Evolutionary conservation across 2,888 invertebrate species (phyloP).

Genomic region (Anoplius nigerrimus): DNA sequence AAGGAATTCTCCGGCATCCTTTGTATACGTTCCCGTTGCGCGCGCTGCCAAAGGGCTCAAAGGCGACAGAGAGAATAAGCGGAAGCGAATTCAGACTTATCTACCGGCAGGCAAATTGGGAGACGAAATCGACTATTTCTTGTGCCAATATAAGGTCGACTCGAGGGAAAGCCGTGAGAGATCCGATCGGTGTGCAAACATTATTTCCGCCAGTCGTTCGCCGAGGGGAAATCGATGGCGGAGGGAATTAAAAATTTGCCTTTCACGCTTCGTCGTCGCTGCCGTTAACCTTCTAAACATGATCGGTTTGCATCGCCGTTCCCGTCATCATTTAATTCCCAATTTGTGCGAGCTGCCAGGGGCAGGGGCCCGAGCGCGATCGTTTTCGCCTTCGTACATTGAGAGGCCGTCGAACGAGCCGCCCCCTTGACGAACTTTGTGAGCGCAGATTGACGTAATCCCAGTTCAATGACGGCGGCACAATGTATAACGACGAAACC

Average conservation of each 20-base stretch:
- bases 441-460: constrained; percentile 58
- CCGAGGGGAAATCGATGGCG: constrained; percentile 19
- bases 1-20: constrained; percentile 14
- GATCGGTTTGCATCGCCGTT: no score
- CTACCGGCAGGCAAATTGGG: no score
- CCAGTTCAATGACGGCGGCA: constrained; percentile 55
- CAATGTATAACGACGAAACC: constrained; percentile 55
- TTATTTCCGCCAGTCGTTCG: constrained; percentile 10
- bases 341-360: constrained; percentile 57
- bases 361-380: constrained; percentile 53
- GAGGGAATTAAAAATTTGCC: constrained; percentile 44
- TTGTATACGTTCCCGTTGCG: no score
- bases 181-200: not conserved
- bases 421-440: constrained; percentile 51
- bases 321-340: constrained; percentile 54
- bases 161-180: no score
- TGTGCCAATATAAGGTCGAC: no score
- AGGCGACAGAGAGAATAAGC: no score
- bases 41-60: no score
- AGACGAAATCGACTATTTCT: no score
- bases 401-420: not conserved
- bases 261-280: constrained; percentile 52
- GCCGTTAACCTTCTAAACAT: no score
- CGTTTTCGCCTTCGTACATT: constrained; percentile 47
- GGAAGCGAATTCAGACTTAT: no score